Evolutionary conservation across 1,140 invertebrate genomes (phyloP), one percentile per base, ranked within the genome.

Genomic region (Papilio xuthus): DNA sequence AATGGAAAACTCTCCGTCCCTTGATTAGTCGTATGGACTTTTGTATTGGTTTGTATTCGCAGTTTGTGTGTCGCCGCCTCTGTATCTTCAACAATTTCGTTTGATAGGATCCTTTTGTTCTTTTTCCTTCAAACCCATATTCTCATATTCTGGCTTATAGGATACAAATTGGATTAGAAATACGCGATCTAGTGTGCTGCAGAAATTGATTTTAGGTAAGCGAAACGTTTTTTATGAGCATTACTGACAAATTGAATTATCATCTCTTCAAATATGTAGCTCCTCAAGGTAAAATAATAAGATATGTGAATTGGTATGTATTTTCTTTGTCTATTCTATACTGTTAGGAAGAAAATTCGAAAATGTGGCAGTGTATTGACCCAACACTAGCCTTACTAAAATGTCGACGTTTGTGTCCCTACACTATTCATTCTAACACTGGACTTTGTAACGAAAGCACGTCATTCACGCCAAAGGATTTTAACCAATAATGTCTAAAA

Each of bases 121-220:
- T 80, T 82, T 79, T 79, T 73, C 78, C 71, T 75, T 63, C 60
- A 82, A 83, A 81, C 80, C 83, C 83, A 84, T 85, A 85, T 86
- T 85, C 82, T 81, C 81, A 83, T 84, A 84, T 78, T 81, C 74
- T 84, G 83, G 81, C 81, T 83, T 85, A 86, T 88, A 83, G 79
- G 86, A 84, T 84, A 83, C 80, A 86, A 88, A 88, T 88, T 85
- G 85, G 80, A 85, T 86, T 85, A 85, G 81, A 84, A 85, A 84
- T 81, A 83, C 79, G 78, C 77, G 84, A 77, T 72, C 80, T 80
- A 72, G 80, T 80, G 79, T 83, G 81, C 73, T 82, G 70, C 63
- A 69, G 78, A 85, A 86, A 83, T 85, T 84, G 81, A 87, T 84
- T 87, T 85, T 82, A 82, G 77, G 84, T 79, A 41, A 76, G 53